Conservation (phyloP, 1,140 invertebrate species). For the Carposina sasakii region DNA sequence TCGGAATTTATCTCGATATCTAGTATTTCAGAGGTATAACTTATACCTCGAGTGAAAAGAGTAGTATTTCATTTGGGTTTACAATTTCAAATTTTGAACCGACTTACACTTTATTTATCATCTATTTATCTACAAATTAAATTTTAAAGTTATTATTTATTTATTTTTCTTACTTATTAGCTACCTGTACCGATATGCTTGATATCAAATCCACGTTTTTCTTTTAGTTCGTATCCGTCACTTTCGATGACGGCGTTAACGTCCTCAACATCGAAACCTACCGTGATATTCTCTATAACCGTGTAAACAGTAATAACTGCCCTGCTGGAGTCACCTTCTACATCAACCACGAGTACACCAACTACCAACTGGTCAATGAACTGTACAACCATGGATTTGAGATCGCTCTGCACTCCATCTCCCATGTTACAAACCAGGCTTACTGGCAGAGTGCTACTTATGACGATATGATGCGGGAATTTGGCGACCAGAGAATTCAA, state of each 20-base stretch:
- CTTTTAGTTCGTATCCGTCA: constrained; percentile 76
- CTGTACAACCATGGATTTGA: constrained; percentile 78
- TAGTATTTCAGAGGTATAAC: too few species aligned
- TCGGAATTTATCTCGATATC: too few species aligned
- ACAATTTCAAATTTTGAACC: neutral
- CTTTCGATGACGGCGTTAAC: constrained; percentile 82
- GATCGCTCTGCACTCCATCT: constrained; percentile 79
- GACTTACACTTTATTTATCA: neutral
- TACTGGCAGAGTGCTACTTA: constrained; percentile 71
- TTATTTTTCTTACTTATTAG: too few species aligned
- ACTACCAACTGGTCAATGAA: constrained; percentile 77
- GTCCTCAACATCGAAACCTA: constrained; percentile 78
- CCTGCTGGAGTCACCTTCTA: constrained; percentile 77
- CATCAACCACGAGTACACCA: constrained; percentile 80
- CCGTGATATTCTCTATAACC: constrained; percentile 72
- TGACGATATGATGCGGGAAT: constrained; percentile 70
- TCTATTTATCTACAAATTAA: neutral
- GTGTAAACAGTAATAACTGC: constrained; percentile 78
- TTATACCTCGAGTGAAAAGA: too few species aligned
- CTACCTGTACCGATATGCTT: too few species aligned
- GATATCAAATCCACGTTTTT: too few species aligned
- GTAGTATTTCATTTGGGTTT: too few species aligned
- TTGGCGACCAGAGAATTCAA: constrained; percentile 72
- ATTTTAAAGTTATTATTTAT: too few species aligned
- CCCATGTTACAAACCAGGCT: constrained; percentile 60